Conservation (phyloP, 2,888 invertebrate genomes). For the Opisthograptis luteolata region DNA sequence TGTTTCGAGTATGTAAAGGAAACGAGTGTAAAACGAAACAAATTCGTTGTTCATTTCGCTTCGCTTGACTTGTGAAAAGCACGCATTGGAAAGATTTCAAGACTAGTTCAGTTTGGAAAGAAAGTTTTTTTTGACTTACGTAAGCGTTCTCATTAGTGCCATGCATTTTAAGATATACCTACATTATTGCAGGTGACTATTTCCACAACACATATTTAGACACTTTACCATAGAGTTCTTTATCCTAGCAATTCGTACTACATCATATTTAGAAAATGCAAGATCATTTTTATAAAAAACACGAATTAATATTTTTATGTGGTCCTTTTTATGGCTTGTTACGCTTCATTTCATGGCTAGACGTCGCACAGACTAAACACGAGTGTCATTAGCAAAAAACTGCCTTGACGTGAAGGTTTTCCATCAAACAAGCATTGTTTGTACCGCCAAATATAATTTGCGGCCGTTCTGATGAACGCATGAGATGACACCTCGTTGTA, state of each 20-base stretch:
- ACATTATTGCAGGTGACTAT: too few species aligned
- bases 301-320: too few species aligned
- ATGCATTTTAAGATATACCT: too few species aligned
- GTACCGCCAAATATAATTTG: neutral
- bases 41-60: conserved; percentile 1
- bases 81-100: neutral
- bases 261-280: too few species aligned
- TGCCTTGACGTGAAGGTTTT: conserved; percentile 21
- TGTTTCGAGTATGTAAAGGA: conserved; percentile 1
- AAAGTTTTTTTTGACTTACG: conserved; percentile 3
- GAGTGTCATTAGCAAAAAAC: conserved; percentile 17
- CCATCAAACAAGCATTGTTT: conserved; percentile 18
- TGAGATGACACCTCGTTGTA: neutral
- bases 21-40: conserved; percentile 1
- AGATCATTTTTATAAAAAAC: neutral
- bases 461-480: neutral
- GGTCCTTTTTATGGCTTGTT: neutral
- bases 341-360: conserved; percentile 19
- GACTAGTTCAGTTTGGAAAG: neutral
- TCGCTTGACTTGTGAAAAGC: neutral
- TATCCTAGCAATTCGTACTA: too few species aligned
- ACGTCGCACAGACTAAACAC: conserved; percentile 11
- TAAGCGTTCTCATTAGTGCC: neutral
- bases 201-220: too few species aligned
- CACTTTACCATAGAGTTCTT: too few species aligned